Evolutionary conservation across 2,888 invertebrate genomes (phyloP), one percentile per base, ranked within the genome.

Genomic region (Andrena trimmerana): DNA sequence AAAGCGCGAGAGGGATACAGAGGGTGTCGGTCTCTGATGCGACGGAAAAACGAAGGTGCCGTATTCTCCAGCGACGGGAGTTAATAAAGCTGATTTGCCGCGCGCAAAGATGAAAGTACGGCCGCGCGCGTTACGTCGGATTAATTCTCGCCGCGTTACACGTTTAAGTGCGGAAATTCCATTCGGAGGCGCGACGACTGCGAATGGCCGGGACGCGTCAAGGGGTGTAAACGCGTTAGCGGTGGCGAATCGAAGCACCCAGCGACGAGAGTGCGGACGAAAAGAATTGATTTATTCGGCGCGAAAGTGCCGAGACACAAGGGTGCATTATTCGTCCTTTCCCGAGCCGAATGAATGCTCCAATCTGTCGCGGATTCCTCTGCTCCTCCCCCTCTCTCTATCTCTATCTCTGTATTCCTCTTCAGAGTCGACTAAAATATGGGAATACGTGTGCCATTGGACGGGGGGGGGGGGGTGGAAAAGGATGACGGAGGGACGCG

Each of bases 401-500:
- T 13, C 13, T 42, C 42, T 42, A 42, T 66, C 57, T 60, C 59
- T 33, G 31, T 13, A 42, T 65, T 65, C 62, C 79, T 65, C 67
- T 81, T 69, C 29, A 63, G 66, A 42, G 20, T 29, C 70, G 81
- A 27, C 67, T 72, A 81, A 89, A 89, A 87, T 89, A 88, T 68
- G 77, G 75, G 76, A 59, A 84, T 75, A 74, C 78, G 84, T 68
- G 84, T 74, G 74, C 68, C 36, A 36, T 71, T 73, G 76, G 71
- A 42, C 54, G 67, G 50, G 24, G 6, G 33, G 33, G 2, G 27
- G 50, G 50, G 29, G 29, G 54, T 29, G 69, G 36, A 66, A 36
- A 67, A 69, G 52, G 59, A 75, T 13, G 77, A 71, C 59, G 66
- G 57, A 72, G 29, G 29, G 59, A 52, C 36, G 66, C 33, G 31